Evolutionary conservation across 2,888 invertebrate species (phyloP), one percentile per base, ranked within the genome.

Genomic region (Agriopis marginaria): DNA sequence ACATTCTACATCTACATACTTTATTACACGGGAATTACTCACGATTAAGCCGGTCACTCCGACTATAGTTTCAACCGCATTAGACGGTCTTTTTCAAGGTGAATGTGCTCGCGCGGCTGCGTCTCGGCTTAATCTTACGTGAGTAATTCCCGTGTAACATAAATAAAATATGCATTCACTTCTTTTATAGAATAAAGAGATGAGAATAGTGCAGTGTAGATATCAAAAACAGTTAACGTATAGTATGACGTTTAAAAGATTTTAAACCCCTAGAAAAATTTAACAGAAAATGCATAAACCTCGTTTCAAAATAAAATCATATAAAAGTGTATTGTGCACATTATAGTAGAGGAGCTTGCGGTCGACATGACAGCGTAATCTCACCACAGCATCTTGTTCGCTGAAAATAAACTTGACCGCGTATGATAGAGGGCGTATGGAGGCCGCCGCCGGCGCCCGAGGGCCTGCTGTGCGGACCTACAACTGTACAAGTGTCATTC

Each of bases 331-430:
- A 7, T 39, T 60, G 17, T 32, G 14, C 32, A 3, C 49, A 60
- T 7, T 39, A 45, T 50, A 17, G 44, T 47, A n/a, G 14, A 9
- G 14, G 44, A 14, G 17, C 12, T 32, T 3, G 42, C 54, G 39
- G 54, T 54, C 39, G n/a, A 49, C 44, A 6, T 14, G 66, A 66
- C 50, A 49, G 7, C 47, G 42, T 61, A 66, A 66, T 66, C 61
- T 62, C n/a, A 12, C 5, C 55, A n/a, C 14, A 12, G 17, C 66
- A 62, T 62, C 61, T 62, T 56, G 66, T n/a, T 6, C 17, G 56
- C 61, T 61, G 42, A 56, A 66, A 67, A 67, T 67, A 62, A 67
- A 56, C 61, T 56, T 56, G 62, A 67, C 56, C 62, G 47, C 4
- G 45, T 9, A 66, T 67, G 66, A 67, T 67, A 56, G 14, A 67